Conservation (phyloP, 2,113 vertebrate species). For the Calyptommatus sinebrachiatus region DNA sequence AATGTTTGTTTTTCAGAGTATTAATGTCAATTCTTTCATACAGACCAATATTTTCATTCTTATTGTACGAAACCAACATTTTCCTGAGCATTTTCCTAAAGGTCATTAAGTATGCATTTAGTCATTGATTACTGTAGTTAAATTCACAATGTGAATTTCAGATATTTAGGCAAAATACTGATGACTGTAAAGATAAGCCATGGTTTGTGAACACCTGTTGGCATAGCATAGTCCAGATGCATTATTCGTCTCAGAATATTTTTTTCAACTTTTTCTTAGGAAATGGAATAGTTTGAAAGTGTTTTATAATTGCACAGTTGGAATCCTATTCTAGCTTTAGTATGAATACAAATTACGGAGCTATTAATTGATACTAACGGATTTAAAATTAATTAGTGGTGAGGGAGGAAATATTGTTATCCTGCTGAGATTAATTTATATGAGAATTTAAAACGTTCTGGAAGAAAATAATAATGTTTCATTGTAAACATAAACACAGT, state of each 20-base stretch:
- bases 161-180: slow-evolving; percentile 13
- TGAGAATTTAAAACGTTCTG: slow-evolving; percentile 64
- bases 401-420: slow-evolving; percentile 50
- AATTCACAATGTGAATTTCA: slow-evolving; percentile 31
- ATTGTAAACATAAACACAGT: slow-evolving; percentile 48
- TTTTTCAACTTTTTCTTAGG: slow-evolving; percentile 60
- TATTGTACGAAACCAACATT: slow-evolving; percentile 69
- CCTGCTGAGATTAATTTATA: slow-evolving; percentile 66
- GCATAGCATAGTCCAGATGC: slow-evolving; percentile 12
- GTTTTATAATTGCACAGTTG: slow-evolving; percentile 50
- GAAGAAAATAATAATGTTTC: slow-evolving; percentile 51
- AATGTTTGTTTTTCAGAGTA: slow-evolving; percentile 65
- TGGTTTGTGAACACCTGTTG: slow-evolving; percentile 50
- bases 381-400: slow-evolving; percentile 62
- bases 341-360: slow-evolving; percentile 59
- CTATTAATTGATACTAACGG: slow-evolving; percentile 66
- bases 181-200: slow-evolving; percentile 3
- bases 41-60: slow-evolving; percentile 74
- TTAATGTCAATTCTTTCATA: slow-evolving; percentile 68
- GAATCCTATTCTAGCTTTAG: slow-evolving; percentile 59
- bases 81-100: slow-evolving; percentile 81
- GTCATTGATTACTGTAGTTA: slow-evolving; percentile 71
- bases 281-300: slow-evolving; percentile 58
- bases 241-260: slow-evolving; percentile 41
- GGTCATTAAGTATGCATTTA: slow-evolving; percentile 77